Percentiles rank a stretch among this genome's conserved stretches.
Evolutionary conservation across 2,113 vertebrate species (phyloP).

Genomic region (Pachyramphus minor): DNA sequence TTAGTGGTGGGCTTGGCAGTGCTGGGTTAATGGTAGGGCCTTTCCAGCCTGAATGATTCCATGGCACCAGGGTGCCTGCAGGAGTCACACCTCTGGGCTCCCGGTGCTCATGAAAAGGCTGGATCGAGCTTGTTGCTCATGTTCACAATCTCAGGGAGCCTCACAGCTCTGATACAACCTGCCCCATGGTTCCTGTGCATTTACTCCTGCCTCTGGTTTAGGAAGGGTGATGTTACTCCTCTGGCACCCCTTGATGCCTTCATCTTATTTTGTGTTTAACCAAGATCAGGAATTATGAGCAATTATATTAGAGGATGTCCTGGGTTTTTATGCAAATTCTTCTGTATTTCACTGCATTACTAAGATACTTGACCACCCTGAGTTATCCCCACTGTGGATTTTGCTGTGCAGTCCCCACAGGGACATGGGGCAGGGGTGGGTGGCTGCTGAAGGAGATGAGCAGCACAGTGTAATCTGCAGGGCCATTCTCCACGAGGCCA

Average conservation of each 20-base stretch:
- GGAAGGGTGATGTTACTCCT: not conserved
- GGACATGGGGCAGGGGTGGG: not conserved
- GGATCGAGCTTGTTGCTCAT: not conserved
- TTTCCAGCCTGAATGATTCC: not conserved
- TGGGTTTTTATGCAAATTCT: not conserved
- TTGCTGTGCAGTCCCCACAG: not conserved
- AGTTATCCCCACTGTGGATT: not conserved
- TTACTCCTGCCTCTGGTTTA: not conserved
- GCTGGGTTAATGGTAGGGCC: not conserved
- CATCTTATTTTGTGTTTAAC: not conserved
- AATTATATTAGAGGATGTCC: not conserved
- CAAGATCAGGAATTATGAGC: not conserved
- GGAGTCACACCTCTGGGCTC: no score
- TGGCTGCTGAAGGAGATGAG: not conserved
- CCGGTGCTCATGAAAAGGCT: fast-evolving
- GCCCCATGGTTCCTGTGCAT: not conserved
- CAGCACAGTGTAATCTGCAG: not conserved
- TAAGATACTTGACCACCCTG: not conserved
- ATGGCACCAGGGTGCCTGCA: fast-evolving
- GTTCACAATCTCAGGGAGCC: not conserved
- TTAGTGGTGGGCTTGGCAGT: not conserved
- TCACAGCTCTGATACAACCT: not conserved
- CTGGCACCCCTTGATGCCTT: not conserved
- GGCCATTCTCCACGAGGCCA: not conserved
- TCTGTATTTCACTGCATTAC: not conserved